A percentile compares a stretch with the other conserved stretches of the same genome.
These are phyloP conservation scores for Coregonus clupeaformis DNA, from an alignment of 2,113 vertebrate species.

Conservation along the genomic window DNA sequence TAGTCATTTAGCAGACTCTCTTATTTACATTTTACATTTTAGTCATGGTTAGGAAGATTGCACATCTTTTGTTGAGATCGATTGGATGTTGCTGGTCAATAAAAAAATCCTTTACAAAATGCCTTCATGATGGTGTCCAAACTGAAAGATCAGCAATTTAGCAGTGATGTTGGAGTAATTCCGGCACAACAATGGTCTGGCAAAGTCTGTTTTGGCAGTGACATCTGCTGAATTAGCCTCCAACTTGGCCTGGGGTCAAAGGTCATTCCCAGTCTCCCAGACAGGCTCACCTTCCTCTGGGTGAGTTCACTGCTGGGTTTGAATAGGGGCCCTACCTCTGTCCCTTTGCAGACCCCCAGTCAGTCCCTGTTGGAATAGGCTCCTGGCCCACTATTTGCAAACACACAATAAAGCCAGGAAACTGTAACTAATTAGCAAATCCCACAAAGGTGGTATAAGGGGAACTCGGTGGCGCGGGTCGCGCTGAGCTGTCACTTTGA, in stretches of 20 bases:
- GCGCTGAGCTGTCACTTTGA: conserved; percentile 6
- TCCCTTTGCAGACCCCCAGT: neutral
- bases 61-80: neutral
- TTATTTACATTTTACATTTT: no score
- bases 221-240: neutral
- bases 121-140: neutral
- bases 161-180: neutral
- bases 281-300: neutral
- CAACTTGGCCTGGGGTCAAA: neutral
- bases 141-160: neutral
- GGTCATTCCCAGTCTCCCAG: neutral
- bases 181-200: neutral
- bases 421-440: conserved; percentile 7
- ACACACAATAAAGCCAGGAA: neutral
- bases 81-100: neutral
- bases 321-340: neutral
- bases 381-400: neutral
- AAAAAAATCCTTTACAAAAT: neutral
- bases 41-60: neutral
- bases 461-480: neutral
- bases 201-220: neutral
- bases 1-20: no score
- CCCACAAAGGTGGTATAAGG: neutral
- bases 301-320: neutral
- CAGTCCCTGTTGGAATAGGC: neutral